Evolutionary conservation across 2,113 vertebrate species (phyloP).

Genomic region (Thunnus maccoyii): DNA sequence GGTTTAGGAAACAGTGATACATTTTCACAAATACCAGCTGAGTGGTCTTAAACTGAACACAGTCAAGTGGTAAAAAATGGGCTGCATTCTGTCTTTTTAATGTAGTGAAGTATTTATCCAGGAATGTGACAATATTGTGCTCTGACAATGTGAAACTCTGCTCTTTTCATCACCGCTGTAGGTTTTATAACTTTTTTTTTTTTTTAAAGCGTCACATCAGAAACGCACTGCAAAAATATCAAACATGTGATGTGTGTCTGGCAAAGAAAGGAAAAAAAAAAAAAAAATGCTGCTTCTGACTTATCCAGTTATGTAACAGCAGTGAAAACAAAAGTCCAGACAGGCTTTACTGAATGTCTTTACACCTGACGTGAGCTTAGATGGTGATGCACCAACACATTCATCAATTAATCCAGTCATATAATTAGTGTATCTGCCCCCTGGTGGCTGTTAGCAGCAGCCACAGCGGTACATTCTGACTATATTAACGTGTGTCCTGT

Average conservation of each 20-base stretch:
- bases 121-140: background rate
- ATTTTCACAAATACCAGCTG: no score
- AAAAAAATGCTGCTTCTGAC: no score
- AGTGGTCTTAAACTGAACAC: no score
- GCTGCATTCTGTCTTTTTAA: background rate
- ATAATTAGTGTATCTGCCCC: constrained; percentile 4
- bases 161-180: no score
- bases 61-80: background rate
- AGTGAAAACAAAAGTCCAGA: no score
- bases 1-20: no score
- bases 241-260: background rate
- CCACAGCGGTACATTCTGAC: background rate
- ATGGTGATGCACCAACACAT: background rate
- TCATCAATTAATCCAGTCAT: background rate
- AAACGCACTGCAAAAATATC: background rate
- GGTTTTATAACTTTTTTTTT: no score
- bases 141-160: no score
- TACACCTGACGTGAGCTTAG: no score
- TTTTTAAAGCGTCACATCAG: no score
- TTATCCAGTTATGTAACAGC: background rate
- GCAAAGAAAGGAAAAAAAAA: no score
- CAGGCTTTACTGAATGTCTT: no score
- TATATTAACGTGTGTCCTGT: background rate
- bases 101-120: background rate
- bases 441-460: background rate